A percentile compares a stretch with the other conserved stretches of the same genome.
Evolutionary conservation across 2,888 invertebrate species (phyloP).

Genomic region (Leptopterna dolabrata): DNA sequence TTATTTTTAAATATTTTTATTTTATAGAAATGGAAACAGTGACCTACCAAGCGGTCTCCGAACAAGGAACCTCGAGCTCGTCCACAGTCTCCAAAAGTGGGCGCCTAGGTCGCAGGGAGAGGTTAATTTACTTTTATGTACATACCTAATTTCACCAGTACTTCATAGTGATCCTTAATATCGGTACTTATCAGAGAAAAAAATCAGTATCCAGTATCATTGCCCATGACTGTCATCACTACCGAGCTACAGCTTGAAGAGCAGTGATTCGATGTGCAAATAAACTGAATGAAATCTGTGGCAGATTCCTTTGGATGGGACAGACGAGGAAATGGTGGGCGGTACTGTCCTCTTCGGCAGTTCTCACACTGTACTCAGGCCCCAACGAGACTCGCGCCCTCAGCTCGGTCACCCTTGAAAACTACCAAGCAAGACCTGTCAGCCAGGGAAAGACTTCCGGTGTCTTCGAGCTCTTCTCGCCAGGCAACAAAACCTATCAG

Average conservation of each 20-base stretch:
- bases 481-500: constrained; percentile 65
- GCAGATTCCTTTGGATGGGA: constrained; percentile 63
- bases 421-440: constrained; percentile 63
- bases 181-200: too few species aligned
- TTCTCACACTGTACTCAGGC: constrained; percentile 63
- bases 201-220: too few species aligned
- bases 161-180: too few species aligned
- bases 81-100: constrained; percentile 62
- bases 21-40: constrained; percentile 14
- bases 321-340: constrained; percentile 64
- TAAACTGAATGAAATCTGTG: too few species aligned
- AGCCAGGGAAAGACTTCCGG: constrained; percentile 62
- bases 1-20: too few species aligned
- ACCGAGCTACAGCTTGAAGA: too few species aligned
- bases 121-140: background rate
- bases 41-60: constrained; percentile 55
- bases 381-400: constrained; percentile 64
- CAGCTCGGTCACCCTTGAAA: constrained; percentile 62
- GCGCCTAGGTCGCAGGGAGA: constrained; percentile 63
- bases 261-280: too few species aligned
- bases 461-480: constrained; percentile 64
- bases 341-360: constrained; percentile 61
- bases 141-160: too few species aligned
- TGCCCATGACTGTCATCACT: too few species aligned
- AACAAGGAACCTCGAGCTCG: constrained; percentile 42